Base-by-base conservation (phyloP, 1,140 invertebrate genomes). In the Achroia grisella region DNA sequence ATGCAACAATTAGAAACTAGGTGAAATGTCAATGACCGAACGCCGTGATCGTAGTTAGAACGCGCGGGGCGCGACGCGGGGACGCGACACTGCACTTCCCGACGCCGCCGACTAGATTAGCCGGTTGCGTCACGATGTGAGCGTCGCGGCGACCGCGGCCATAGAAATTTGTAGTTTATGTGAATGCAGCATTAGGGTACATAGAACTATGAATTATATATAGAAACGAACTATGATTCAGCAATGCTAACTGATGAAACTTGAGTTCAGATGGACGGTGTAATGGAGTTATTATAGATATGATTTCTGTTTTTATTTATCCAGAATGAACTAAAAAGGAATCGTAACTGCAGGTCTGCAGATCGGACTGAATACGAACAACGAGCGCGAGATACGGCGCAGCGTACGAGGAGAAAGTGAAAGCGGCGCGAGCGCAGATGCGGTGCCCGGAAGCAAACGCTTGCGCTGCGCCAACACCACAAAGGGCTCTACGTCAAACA, bases 51-150 rank as follows among this genome's bases (percentile, higher is more conserved):
- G 74, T 62, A 74, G 73, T 66, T 70, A 67, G 65, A 62, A 70
- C 44, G 73, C 62, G 72, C 71, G 75, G 75, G 67, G 71, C 58
- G 76, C 62, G 71, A 58, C 63, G 77, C 71, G 55, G 78, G 81
- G 78, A 80, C 78, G 73, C 78, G 81, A 82, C 78, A 85, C 81
- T 85, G 81, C 81, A 82, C 81, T 85, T 85, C 78, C 78, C 77
- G 81, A 78, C 75, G 74, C 65, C 67, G 68, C 80, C 81, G 75
- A 81, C 78, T 82, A 82, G 81, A 81, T 82, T 85, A 85, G 81
- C 67, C 65, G 70, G 75, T 85, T 83, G 77, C 81, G 79, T 83
- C 77, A 83, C 71, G 62, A 76, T 56, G 60, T 53, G 67, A 82
- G 62, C 61, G 61, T 55, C 60, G 52, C 52, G 41, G 61, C 51